These are phyloP conservation scores for Pseudomyrmex dendroicus DNA, from an alignment of 1,140 invertebrate species.

Conservation along the genomic window DNA sequence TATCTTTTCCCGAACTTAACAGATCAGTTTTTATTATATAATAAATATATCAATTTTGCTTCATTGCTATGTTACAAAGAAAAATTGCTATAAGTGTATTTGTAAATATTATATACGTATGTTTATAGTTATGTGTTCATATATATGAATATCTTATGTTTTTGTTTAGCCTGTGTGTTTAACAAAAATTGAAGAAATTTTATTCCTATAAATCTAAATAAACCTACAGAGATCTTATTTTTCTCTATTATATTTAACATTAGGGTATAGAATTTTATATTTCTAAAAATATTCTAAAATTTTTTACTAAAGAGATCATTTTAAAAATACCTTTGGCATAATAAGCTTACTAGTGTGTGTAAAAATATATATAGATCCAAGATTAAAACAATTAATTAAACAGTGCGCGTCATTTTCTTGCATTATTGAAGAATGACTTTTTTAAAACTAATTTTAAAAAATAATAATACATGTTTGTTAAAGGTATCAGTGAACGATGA, in stretches of 20 bases:
- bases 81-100: not conserved
- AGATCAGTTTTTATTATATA: slow-evolving; percentile 33
- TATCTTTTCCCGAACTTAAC: slow-evolving; percentile 40
- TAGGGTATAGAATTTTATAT: not conserved
- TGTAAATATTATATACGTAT: not conserved
- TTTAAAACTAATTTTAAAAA: not conserved
- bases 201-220: not conserved
- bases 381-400: not conserved
- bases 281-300: too few species aligned
- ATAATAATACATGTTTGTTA: slow-evolving; percentile 73
- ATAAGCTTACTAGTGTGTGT: too few species aligned
- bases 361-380: too few species aligned
- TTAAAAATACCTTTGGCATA: too few species aligned
- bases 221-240: not conserved
- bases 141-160: not conserved
- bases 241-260: not conserved
- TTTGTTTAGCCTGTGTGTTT: not conserved
- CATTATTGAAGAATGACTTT: not conserved
- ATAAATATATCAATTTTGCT: slow-evolving; percentile 26
- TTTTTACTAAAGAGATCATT: too few species aligned
- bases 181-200: not conserved
- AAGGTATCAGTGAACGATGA: slow-evolving; percentile 77
- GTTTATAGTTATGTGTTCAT: not conserved
- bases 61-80: not conserved
- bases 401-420: not conserved